Base-by-base conservation (phyloP, 2,888 invertebrate species). In the Drepana falcataria region DNA sequence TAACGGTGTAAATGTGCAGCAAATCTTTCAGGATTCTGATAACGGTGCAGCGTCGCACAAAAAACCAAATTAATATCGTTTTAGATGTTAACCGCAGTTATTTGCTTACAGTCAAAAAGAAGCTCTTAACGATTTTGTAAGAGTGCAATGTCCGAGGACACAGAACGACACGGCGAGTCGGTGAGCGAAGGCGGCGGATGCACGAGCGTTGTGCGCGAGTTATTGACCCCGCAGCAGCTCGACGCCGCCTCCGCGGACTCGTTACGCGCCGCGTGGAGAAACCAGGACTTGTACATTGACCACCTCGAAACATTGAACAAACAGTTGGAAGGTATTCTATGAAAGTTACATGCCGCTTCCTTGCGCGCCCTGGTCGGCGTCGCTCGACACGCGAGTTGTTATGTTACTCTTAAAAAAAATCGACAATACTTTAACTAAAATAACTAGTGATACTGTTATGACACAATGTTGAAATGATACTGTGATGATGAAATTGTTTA, bases 271-370 rank as follows among this genome's bases (percentile, higher is more conserved):
- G 93, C 93, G 77, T 95, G 95, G 95, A 93, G 92, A 84, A 93
- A 93, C 83, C 95, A 95, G 93, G 95, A 95, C 88, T 92, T 92
- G 79, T 95, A 95, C 92, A 93, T 95, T 88, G 94, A 94, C 82
- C 92, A 92, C 77, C 92, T 95, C 85, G 95, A 95, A 93, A 91
- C 94, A 70, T 94, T 94, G 91, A 92, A 93, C 85, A 91, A 94
- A 90, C 93, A 93, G 92, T 93, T 94, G 93, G 95, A 95, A 95
- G 95, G 95, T 95, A 95, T 92, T 93, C 44, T 89, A 91, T 83
- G 87, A 83, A 83, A 87, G 80, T 85, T 85, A 63, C 65, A 72
- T 80, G 51, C 87, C 87, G 83, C 87, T 87, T 86, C 83, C 83
- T 89, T 87, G 89, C 82, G 92, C 77, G 79, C 70, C 58, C 73